phyloP scores from a whole-genome alignment of 2,113 vertebrate genomes.

The Callospermophilus lateralis region DNA sequence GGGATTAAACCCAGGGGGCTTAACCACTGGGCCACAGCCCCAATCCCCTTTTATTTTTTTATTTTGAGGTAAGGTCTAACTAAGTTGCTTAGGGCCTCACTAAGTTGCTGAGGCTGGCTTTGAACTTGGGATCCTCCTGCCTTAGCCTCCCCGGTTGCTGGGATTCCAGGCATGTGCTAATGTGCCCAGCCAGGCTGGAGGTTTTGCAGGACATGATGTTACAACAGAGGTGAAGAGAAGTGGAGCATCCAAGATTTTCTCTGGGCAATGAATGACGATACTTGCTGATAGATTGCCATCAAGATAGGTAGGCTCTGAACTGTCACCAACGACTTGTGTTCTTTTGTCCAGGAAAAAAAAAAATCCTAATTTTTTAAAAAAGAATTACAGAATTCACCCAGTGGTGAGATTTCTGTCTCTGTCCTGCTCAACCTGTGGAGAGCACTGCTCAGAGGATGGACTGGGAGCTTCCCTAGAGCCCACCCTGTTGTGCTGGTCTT shows the following conservation, averaged over 20 bases:
- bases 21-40: no score
- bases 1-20: no score
- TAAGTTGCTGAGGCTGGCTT: no score
- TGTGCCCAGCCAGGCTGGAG: no score
- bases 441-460: neutral
- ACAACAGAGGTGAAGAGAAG: neutral
- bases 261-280: neutral
- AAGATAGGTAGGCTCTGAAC: neutral
- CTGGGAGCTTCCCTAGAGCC: neutral
- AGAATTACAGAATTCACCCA: neutral
- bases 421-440: neutral
- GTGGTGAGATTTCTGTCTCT: neutral
- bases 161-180: no score
- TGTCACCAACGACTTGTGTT: neutral
- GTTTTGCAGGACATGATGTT: neutral
- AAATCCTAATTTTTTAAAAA: neutral
- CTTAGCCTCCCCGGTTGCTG: no score
- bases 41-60: no score
- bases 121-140: no score
- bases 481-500: neutral
- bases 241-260: neutral
- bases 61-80: no score
- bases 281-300: neutral
- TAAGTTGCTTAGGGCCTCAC: no score
- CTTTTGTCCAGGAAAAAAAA: neutral